Evolutionary conservation across 2,113 vertebrate species (phyloP), one percentile per base, ranked within the genome.

Genomic region (Scatophagus argus): DNA sequence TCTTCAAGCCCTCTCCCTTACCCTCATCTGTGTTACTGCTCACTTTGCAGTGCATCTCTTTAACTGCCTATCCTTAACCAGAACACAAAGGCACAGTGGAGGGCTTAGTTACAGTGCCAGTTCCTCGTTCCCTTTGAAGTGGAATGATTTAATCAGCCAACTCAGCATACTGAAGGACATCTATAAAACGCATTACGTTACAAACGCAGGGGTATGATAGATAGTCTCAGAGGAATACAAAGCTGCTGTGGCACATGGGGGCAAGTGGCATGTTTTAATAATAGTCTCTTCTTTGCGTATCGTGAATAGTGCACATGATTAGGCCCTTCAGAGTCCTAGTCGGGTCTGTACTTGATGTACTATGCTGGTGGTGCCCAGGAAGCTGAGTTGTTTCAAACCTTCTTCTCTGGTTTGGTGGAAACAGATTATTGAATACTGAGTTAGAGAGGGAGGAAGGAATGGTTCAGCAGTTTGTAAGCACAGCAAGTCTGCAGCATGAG

Each of bases 91-190:
- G 13, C 74, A 72, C 55, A 59, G 74, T 29, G 73, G 63, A 83
- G 44, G 70, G 78, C 75, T 87, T 74, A 60, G 83, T 76, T 75
- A 71, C 74, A 77, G 67, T 67, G 81, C 81, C 66, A 69, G 79
- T 80, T 81, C 68, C 70, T 60, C 11, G 31, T 82, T 86, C 67
- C 29, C 73, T 88, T 89, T 83, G 73, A 87, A 89, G 86, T 87
- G 77, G 79, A 87, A 85, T 90, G 87, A 93, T 92, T 91, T 89
- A 85, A 91, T 93, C 91, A 85, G 83, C 83, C 77, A 79, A 84
- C 88, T 90, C 89, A 86, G 87, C 89, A 79, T 89, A 89, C 64
- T 91, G 87, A 94, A 93, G 85, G 84, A 88, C 88, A 90, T 92
- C 89, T 88, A 87, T 92, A 87, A 92, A 90, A 89, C 38, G 39